phyloP scores from a whole-genome alignment of 1,140 invertebrate genomes.

The Cotesia glomerata region DNA sequence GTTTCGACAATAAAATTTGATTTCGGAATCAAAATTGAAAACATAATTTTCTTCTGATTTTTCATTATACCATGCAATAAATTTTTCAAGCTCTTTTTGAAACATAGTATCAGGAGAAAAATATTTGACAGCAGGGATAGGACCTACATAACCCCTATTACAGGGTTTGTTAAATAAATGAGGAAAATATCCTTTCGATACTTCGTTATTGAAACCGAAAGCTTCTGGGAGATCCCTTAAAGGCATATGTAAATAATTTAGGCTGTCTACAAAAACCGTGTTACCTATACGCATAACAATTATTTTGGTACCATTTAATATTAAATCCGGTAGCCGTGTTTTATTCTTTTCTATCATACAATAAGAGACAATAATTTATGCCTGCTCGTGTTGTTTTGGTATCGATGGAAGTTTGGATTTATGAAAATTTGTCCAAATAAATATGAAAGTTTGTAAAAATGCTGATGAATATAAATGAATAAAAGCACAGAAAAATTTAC shows the following conservation, averaged over 20 bases:
- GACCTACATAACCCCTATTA: conserved; percentile 40
- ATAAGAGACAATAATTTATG: too few species aligned
- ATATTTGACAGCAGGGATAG: conserved; percentile 26
- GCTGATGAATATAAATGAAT: too few species aligned
- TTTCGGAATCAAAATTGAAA: conserved; percentile 34
- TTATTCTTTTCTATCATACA: conserved; percentile 30
- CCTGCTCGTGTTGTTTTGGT: too few species aligned
- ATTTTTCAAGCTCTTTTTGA: conserved; percentile 8
- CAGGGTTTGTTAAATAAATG: conserved; percentile 41
- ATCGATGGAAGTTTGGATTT: too few species aligned
- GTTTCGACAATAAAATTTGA: conserved; percentile 28
- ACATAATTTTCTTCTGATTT: conserved; percentile 16
- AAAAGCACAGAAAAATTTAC: too few species aligned
- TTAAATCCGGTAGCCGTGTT: conserved; percentile 25
- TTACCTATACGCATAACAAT: conserved; percentile 30
- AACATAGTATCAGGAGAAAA: conserved; percentile 36
- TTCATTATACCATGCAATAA: conserved; percentile 31
- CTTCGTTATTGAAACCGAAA: conserved; percentile 33
- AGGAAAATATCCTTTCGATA: conserved; percentile 38
- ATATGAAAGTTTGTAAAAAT: too few species aligned
- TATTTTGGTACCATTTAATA: conserved; percentile 36
- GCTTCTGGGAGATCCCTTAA: conserved; percentile 38
- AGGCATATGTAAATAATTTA: conserved; percentile 44
- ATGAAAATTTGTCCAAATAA: too few species aligned
- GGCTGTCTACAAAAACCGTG: conserved; percentile 41